Base-by-base conservation (phyloP, 1,140 invertebrate genomes). In the Nylanderia fulva region DNA sequence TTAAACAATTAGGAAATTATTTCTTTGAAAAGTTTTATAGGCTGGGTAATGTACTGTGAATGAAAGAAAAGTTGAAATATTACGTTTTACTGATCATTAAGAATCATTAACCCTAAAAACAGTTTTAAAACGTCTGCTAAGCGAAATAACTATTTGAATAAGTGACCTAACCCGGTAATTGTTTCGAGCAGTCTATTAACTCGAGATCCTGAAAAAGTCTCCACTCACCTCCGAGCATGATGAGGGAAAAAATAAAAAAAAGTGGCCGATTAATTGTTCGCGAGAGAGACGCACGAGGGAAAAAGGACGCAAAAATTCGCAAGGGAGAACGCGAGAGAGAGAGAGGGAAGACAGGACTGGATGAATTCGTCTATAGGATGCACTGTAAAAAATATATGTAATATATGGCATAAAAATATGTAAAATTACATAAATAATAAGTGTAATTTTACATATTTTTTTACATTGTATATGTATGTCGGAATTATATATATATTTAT, bases 191-290 rank as follows among this genome's bases (percentile, higher is more conserved):
- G 63, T 7, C 64, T 18, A 61, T 76, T 61, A 61, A n/a, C 15
- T 60, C 21, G 39, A 24, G 24, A 54, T 27, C 15, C 11, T 29
- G 1, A 33, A 79, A n/a, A 39, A 27, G 33, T 54, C n/a, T 54
- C 13, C 27, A 7, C 15, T 39, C 8, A 27, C 0, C 9, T n/a
- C n/a, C n/a, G n/a, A n/a, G n/a, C n/a, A n/a, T n/a, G n/a, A n/a
- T n/a, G n/a, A n/a, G n/a, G n/a, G n/a, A 33, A 33, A 33, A 33
- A 33, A 33, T 72, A 89, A 89, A 86, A 84, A 80, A 89, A 89
- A 89, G 79, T 75, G 75, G 61, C 63, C 71, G 75, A 89, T 90
- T 90, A 90, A 90, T 90, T 72, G 63, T 36, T n/a, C 56, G 61
- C 11, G 13, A 13, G 33, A 48, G 8, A 27, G 18, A 42, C n/a